A percentile compares a stretch with the other conserved stretches of the same genome.
These are phyloP conservation scores for Hemibates koningsi DNA, from an alignment of 2,113 vertebrate species.

Conservation along the genomic window DNA sequence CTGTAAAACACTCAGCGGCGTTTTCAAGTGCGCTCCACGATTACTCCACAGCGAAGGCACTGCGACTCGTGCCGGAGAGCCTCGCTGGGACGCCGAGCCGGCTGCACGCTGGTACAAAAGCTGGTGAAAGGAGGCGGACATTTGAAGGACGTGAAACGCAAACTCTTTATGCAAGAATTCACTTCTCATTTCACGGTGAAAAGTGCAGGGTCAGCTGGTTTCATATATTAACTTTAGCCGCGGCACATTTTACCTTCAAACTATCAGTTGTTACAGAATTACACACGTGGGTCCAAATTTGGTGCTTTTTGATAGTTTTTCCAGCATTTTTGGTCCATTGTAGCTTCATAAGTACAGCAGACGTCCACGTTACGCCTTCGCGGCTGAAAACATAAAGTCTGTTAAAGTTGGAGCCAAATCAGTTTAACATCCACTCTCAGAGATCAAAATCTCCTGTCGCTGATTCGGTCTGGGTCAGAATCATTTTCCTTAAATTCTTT, in stretches of 20 bases:
- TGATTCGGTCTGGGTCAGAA: background rate
- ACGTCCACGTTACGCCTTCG: background rate
- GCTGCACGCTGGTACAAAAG: background rate
- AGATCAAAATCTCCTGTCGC: accelerated
- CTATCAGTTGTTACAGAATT: background rate
- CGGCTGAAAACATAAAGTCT: background rate
- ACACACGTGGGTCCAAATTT: background rate
- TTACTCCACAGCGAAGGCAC: background rate
- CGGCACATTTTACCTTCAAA: background rate
- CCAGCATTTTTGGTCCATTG: background rate
- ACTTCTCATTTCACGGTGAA: background rate
- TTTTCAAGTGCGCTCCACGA: background rate
- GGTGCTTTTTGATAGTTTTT: background rate
- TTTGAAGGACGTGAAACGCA: background rate
- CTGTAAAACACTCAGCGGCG: background rate
- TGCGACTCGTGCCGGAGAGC: background rate
- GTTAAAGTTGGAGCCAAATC: background rate
- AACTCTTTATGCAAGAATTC: background rate
- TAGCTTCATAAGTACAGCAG: background rate
- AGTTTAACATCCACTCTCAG: background rate
- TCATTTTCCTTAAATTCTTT: background rate
- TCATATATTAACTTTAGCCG: background rate
- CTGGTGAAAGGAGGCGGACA: background rate
- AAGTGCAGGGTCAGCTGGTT: background rate
- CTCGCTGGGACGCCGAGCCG: background rate